Conservation (phyloP, 2,113 vertebrate species). For the Chinchilla lanigera region DNA sequence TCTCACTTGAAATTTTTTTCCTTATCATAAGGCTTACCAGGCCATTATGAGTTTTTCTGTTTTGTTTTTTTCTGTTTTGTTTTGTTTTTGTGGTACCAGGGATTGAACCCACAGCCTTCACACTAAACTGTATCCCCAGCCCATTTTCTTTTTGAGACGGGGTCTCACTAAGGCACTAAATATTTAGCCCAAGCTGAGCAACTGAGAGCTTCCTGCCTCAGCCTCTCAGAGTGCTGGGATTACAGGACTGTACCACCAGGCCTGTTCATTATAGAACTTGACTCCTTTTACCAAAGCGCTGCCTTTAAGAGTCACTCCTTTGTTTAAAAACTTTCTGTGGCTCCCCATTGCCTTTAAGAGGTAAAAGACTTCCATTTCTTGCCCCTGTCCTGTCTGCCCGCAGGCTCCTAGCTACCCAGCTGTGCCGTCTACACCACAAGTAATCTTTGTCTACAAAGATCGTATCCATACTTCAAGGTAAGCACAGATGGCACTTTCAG, state of each 20-base stretch:
- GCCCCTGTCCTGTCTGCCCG: neutral
- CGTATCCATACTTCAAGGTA: neutral
- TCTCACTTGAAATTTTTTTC: neutral
- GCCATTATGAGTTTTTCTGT: neutral
- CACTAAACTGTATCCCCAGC: neutral
- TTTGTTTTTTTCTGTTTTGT: neutral
- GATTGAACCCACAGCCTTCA: neutral
- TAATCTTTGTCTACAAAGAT: neutral
- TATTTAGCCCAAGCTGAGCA: neutral
- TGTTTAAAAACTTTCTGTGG: neutral
- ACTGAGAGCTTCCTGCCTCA: neutral
- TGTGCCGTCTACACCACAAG: neutral
- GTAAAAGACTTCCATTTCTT: neutral
- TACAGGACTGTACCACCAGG: no score
- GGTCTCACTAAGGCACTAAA: neutral
- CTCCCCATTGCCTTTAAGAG: neutral
- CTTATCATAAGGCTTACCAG: neutral
- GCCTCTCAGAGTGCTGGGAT: neutral
- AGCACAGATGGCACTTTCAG: neutral
- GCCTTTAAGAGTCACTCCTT: neutral
- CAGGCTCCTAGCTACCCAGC: neutral
- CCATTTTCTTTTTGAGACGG: neutral
- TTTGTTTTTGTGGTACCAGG: neutral
- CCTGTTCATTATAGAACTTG: neutral
- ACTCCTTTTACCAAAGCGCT: neutral